phyloP scores from a whole-genome alignment of 2,888 invertebrate genomes.

The Brachyptera putata region DNA sequence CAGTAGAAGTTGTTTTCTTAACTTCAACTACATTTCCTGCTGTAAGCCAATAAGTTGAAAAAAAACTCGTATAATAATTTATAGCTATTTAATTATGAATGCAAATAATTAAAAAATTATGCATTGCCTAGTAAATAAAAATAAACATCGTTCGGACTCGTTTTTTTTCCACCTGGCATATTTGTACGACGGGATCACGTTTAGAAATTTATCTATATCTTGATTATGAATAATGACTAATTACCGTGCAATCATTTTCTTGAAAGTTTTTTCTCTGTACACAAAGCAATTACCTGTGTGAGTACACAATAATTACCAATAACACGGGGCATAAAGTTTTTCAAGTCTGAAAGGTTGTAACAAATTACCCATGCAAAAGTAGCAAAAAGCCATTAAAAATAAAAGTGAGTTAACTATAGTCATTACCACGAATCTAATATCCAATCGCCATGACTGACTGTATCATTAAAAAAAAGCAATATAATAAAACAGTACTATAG shows the following conservation, averaged over 20 bases:
- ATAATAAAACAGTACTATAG: neutral
- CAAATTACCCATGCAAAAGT: constrained; percentile 13
- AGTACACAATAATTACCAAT: constrained; percentile 16
- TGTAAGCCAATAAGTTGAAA: no score
- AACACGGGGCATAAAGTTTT: neutral
- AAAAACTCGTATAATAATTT: no score
- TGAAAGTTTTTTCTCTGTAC: neutral
- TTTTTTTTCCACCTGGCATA: no score
- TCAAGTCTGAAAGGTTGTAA: neutral
- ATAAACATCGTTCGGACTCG: no score
- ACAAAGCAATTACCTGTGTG: constrained; percentile 2
- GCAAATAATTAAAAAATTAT: no score
- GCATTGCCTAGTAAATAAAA: no score
- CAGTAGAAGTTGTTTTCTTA: no score
- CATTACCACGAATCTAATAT: constrained; percentile 1
- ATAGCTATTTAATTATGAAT: no score
- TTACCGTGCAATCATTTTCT: constrained; percentile 4
- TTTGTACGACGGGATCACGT: no score
- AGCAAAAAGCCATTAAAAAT: constrained; percentile 15
- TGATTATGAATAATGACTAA: constrained; percentile 9
- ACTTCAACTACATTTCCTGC: no score
- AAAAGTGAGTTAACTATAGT: constrained; percentile 6
- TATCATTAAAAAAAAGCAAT: neutral
- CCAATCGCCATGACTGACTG: neutral
- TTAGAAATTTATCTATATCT: neutral